Evolutionary conservation across 2,113 vertebrate genomes (phyloP).

Genomic region (Penelope pileata): DNA sequence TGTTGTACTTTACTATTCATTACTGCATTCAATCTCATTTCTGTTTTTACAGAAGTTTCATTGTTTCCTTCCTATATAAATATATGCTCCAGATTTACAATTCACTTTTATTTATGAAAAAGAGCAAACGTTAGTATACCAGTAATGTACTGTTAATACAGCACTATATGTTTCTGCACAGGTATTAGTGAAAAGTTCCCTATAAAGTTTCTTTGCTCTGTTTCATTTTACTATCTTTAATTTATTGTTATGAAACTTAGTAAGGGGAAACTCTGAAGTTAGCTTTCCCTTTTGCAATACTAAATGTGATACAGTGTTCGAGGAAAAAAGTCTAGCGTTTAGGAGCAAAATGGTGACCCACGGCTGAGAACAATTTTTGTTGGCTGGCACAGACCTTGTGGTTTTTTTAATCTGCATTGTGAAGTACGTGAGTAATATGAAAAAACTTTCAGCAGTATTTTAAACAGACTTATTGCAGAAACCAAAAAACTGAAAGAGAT

Average conservation of each 20-base stretch:
- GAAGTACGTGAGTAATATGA: not conserved
- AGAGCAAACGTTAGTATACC: not conserved
- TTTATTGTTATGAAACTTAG: not conserved
- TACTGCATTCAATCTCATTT: not conserved
- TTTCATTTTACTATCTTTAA: not conserved
- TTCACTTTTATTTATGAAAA: not conserved
- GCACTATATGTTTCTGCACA: not conserved
- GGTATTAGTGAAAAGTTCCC: not conserved
- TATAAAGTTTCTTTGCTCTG: not conserved
- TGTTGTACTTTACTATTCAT: not conserved
- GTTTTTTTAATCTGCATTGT: slow-evolving; percentile 3
- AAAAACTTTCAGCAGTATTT: slow-evolving; percentile 29
- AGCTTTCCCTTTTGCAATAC: not conserved
- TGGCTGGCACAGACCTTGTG: not conserved
- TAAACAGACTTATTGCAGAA: slow-evolving; percentile 15
- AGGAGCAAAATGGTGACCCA: not conserved
- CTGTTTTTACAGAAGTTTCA: not conserved
- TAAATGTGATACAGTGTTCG: not conserved
- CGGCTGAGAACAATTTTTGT: not conserved
- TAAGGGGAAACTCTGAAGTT: not conserved
- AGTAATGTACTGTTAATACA: not conserved
- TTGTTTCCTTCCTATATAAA: not conserved
- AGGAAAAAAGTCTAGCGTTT: not conserved
- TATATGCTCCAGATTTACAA: not conserved
- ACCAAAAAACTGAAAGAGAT: not conserved